Percentiles rank a stretch among this genome's conserved stretches.
These are phyloP conservation scores for Dipus sagitta DNA, from an alignment of 2,797 vertebrate species.

Conservation along the genomic window DNA sequence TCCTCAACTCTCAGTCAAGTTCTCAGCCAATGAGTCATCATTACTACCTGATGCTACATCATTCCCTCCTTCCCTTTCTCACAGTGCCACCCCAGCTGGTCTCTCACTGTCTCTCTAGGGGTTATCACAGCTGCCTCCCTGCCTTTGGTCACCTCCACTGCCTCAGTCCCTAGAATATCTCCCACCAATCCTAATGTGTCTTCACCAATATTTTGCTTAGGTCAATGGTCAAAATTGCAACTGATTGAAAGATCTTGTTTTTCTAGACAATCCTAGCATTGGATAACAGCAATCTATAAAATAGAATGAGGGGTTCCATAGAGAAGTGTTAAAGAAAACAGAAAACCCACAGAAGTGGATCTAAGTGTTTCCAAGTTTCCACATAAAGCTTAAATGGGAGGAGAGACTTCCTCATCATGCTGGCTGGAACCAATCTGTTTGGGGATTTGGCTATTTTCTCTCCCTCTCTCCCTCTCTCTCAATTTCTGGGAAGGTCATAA, in stretches of 20 bases:
- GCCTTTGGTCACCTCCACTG: neutral
- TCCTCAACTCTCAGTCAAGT: too few species aligned
- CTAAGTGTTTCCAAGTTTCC: too few species aligned
- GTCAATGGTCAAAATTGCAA: neutral
- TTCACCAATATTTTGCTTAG: neutral
- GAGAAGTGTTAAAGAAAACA: too few species aligned
- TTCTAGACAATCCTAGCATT: neutral
- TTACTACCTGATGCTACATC: neutral
- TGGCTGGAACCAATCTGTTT: too few species aligned
- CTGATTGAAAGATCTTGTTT: neutral
- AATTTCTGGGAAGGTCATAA: too few species aligned
- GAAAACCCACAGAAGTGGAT: neutral
- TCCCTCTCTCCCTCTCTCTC: too few species aligned
- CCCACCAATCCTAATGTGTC: neutral
- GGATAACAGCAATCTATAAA: neutral
- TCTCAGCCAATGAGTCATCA: too few species aligned
- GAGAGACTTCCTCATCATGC: too few species aligned
- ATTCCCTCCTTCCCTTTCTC: neutral
- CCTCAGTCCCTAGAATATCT: neutral
- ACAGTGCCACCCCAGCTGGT: fast-evolving
- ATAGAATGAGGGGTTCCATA: neutral
- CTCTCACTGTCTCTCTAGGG: neutral
- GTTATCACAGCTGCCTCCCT: neutral
- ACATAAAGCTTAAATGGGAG: too few species aligned
- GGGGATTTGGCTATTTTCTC: too few species aligned